Evolutionary conservation across 1,140 invertebrate species (phyloP).

Genomic region (Caenorhabditis remanei): DNA sequence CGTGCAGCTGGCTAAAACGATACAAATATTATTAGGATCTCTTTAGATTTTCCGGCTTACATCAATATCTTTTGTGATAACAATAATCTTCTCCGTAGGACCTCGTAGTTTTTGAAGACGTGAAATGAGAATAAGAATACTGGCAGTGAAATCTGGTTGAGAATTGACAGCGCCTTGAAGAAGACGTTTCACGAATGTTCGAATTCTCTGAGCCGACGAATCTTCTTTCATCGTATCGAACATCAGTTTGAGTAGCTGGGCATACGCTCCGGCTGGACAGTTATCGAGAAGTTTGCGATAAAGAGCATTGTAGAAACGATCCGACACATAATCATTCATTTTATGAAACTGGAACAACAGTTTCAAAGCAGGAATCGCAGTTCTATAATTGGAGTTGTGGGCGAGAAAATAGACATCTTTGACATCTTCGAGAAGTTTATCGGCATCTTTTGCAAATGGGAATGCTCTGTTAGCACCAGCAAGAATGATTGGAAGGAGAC

Average conservation of each 20-base stretch:
- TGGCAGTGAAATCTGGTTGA: slow-evolving; percentile 83
- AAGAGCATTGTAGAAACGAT: slow-evolving; percentile 89
- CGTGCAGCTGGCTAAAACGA: slow-evolving; percentile 13
- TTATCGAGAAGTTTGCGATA: slow-evolving; percentile 89
- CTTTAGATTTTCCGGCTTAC: slow-evolving; percentile 55
- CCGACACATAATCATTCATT: slow-evolving; percentile 79
- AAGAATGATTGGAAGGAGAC: slow-evolving; percentile 58
- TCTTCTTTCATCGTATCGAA: slow-evolving; percentile 81
- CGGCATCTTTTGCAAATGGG: slow-evolving; percentile 58
- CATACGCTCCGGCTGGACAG: slow-evolving; percentile 84
- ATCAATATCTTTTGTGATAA: slow-evolving; percentile 57
- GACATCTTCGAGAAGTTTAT: slow-evolving; percentile 61
- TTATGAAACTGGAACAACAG: slow-evolving; percentile 88
- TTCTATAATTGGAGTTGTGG: slow-evolving; percentile 85
- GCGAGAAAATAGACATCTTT: slow-evolving; percentile 88
- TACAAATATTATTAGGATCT: not conserved
- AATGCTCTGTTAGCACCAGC: slow-evolving; percentile 61
- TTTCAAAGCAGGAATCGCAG: slow-evolving; percentile 88
- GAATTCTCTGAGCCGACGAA: slow-evolving; percentile 80
- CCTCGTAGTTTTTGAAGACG: slow-evolving; percentile 80
- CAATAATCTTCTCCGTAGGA: slow-evolving; percentile 3
- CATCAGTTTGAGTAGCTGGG: slow-evolving; percentile 89
- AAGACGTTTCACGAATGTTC: slow-evolving; percentile 90
- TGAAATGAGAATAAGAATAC: slow-evolving; percentile 86
- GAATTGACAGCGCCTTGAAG: slow-evolving; percentile 82